Evolutionary conservation across 2,888 invertebrate genomes (phyloP).

Genomic region (Scaptomyza tumidula): DNA sequence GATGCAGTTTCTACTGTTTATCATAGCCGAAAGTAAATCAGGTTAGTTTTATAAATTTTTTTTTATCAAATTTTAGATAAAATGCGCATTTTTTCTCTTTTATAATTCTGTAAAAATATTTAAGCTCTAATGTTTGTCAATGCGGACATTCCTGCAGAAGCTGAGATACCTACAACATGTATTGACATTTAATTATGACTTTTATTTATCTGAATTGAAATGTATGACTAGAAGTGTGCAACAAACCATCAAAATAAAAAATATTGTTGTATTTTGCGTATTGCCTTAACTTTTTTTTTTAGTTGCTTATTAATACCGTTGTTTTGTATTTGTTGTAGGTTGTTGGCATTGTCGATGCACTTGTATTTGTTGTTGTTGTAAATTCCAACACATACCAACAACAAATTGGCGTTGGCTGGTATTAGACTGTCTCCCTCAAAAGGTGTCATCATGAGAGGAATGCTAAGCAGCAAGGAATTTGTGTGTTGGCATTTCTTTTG

Average conservation of each 20-base stretch:
- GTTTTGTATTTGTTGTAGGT: constrained; percentile 11
- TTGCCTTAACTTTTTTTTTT: neutral
- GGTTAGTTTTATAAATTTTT: too few relatives aligned
- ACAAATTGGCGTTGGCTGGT: constrained; percentile 46
- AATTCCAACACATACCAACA: constrained; percentile 67
- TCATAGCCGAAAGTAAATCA: too few relatives aligned
- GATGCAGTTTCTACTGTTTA: too few relatives aligned
- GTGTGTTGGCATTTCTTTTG: constrained; percentile 23
- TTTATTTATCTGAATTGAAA: too few relatives aligned
- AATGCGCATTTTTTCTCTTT: neutral
- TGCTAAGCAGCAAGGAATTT: constrained; percentile 52
- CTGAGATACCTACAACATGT: neutral
- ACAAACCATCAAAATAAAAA: too few relatives aligned
- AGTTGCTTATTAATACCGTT: constrained; percentile 1
- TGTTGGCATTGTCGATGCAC: constrained; percentile 39
- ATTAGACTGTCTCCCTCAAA: constrained; percentile 15
- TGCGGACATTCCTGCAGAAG: neutral
- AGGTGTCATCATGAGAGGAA: constrained; percentile 52
- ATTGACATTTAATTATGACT: too few relatives aligned
- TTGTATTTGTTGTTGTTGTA: constrained; percentile 28
- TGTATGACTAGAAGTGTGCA: too few relatives aligned
- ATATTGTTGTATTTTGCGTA: too few relatives aligned
- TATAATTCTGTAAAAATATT: neutral
- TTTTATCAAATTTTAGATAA: too few relatives aligned
- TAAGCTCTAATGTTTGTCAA: neutral